A percentile compares a stretch with the other conserved stretches of the same genome.
Evolutionary conservation across 1,140 invertebrate genomes (phyloP).

Genomic region (Pseudobourletiella spinata): DNA sequence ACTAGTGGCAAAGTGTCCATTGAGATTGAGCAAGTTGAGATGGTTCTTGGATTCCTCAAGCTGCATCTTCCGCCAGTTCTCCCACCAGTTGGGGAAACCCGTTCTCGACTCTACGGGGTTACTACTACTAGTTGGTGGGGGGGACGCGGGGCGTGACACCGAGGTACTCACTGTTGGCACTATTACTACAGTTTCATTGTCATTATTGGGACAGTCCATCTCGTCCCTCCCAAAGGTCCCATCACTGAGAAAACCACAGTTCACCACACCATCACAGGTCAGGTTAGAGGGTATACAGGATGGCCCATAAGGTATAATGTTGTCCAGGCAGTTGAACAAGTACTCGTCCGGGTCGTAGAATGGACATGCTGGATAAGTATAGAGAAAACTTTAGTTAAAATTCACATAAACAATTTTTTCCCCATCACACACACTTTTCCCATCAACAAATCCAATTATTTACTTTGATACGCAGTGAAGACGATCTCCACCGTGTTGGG

Average conservation of each 20-base stretch:
- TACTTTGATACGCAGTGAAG: slow-evolving; percentile 9
- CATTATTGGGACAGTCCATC: background rate
- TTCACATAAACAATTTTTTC: background rate
- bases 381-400: background rate
- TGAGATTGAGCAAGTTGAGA: background rate
- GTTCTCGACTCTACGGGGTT: background rate
- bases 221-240: background rate
- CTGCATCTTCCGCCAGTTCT: background rate
- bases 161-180: background rate
- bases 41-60: background rate
- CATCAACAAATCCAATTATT: too few relatives aligned
- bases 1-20: background rate
- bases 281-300: slow-evolving; percentile 2
- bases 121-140: background rate
- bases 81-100: background rate
- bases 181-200: background rate
- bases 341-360: background rate
- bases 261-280: slow-evolving; percentile 2
- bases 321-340: background rate
- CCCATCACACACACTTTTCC: too few relatives aligned
- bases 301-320: background rate
- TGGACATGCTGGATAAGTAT: background rate
- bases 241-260: slow-evolving; percentile 2
- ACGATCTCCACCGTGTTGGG: background rate
- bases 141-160: background rate